Evolutionary conservation across 2,113 vertebrate genomes (phyloP).

Genomic region (Barnardius zonarius): DNA sequence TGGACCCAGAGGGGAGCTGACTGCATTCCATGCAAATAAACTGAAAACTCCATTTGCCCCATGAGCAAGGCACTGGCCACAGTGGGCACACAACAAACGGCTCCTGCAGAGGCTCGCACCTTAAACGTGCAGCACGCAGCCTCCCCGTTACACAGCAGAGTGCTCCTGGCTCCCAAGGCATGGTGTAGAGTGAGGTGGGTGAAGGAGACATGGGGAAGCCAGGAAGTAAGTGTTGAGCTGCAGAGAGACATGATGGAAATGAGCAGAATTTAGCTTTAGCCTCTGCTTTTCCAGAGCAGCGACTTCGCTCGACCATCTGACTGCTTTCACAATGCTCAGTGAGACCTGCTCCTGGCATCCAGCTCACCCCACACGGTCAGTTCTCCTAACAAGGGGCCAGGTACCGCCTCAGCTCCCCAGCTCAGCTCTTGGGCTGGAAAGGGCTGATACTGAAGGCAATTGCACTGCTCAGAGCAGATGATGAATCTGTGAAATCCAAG

Average conservation of each 20-base stretch:
- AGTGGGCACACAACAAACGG: accelerated
- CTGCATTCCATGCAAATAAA: neutral
- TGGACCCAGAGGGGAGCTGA: neutral
- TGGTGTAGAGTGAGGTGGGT: accelerated
- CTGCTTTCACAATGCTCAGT: neutral
- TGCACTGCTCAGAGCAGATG: neutral
- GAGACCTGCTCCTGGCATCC: neutral
- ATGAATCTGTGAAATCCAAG: neutral
- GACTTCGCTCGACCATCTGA: neutral
- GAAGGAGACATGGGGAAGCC: neutral
- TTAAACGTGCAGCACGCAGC: accelerated
- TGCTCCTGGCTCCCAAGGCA: accelerated
- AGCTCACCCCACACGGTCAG: accelerated
- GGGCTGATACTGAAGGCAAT: neutral
- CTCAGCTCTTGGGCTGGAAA: neutral
- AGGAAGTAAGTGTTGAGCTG: accelerated
- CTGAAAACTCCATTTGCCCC: neutral
- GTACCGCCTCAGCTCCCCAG: neutral
- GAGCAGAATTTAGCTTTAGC: neutral
- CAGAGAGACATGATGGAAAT: neutral
- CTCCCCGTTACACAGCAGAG: neutral
- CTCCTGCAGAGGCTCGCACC: neutral
- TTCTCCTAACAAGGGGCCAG: neutral
- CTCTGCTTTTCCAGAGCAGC: neutral
- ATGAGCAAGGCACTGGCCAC: neutral